Conservation (phyloP, 2,797 vertebrate species). For the Lindbergichthys nudifrons region DNA sequence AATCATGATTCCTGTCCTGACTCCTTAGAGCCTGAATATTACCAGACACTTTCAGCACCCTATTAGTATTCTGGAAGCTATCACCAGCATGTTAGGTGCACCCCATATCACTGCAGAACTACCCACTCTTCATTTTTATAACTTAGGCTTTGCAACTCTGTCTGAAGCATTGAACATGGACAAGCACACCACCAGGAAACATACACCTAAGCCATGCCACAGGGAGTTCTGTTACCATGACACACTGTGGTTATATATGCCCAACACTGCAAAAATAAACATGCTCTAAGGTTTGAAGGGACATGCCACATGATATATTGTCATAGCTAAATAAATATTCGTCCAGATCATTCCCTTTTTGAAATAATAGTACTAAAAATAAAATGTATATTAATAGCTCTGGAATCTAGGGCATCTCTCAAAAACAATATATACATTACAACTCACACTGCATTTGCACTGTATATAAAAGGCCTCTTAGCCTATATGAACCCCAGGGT, state of each 20-base stretch:
- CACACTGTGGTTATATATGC: constrained; percentile 11
- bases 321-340: neutral
- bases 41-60: constrained; percentile 36
- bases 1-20: constrained; percentile 33
- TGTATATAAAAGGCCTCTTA: constrained; percentile 7
- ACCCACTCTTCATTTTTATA: constrained; percentile 61
- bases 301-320: neutral
- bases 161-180: constrained; percentile 35
- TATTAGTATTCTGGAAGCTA: constrained; percentile 51
- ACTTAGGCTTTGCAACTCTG: constrained; percentile 47
- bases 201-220: constrained; percentile 20
- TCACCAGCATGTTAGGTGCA: constrained; percentile 36
- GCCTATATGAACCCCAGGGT: constrained; percentile 8
- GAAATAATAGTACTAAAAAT: constrained; percentile 18
- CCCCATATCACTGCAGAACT: constrained; percentile 35
- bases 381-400: constrained; percentile 25
- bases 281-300: constrained; percentile 9
- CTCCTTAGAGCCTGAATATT: constrained; percentile 35
- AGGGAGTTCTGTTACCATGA: constrained; percentile 21
- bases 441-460: constrained; percentile 4
- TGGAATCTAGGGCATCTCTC: constrained; percentile 46
- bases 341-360: neutral
- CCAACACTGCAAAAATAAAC: constrained; percentile 29
- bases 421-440: constrained; percentile 35
- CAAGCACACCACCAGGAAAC: constrained; percentile 24